Evolutionary conservation across 2,797 vertebrate genomes (phyloP), one percentile per base, ranked within the genome.

Genomic region (Myotis pilosus): DNA sequence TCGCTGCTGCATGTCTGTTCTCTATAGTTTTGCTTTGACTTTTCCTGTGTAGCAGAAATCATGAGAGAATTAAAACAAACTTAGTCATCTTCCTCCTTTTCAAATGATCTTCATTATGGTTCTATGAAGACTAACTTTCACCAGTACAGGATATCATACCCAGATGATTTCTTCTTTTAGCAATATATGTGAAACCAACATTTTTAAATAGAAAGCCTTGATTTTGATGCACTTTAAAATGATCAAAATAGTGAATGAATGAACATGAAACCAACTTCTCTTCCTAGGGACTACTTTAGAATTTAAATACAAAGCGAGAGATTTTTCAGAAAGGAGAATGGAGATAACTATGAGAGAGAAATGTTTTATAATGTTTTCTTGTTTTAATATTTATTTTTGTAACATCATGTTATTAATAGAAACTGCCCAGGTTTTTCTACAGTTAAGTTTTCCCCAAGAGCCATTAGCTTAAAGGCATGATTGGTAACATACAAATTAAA

Each of bases 191-290:
- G 64, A 89, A 93, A 87, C 71, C 47, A 85, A 57, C 4, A 85
- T 76, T 89, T 93, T 89, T 87, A 4, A 74, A 28, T 68, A 75
- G 78, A 64, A 93, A 88, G 25, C 20, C 22, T 66, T 92, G 28
- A 41, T 83, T 92, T 97, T 84, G 41, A 13, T 93, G n/a, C 60
- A 66, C 94, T 91, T 76, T 72, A 82, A 94, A 86, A 86, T 79
- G 30, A 64, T n/a, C 8, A 57, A 84, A 84, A 83, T 79, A 53
- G 8, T n/a, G 20, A 89, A 51, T 62, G 38, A 84, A 60, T 76
- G 64, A 92, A 38, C 23, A 19, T 76, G 44, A 87, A 94, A 82
- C 25, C 64, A 85, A 6, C 11, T 82, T 95, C 17, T 94, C 23
- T 60, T 71, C 25, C 15, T 69, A 79, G 41, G 25, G 30, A 74